phyloP scores from a whole-genome alignment of 2,888 invertebrate genomes.

The Kuschelorhynchus macadamiae region DNA sequence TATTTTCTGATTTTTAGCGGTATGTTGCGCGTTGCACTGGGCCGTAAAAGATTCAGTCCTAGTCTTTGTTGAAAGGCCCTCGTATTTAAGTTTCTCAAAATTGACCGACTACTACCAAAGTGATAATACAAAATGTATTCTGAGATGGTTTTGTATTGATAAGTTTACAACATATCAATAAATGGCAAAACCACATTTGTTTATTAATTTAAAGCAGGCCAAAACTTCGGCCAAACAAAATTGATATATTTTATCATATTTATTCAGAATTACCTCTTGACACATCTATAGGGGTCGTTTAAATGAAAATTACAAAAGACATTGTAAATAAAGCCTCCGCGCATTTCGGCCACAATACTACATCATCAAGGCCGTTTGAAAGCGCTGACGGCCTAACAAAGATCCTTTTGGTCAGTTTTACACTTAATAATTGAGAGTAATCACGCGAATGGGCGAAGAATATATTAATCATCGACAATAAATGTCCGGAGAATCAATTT shows the following conservation, averaged over 20 bases:
- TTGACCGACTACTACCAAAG: too few relatives aligned
- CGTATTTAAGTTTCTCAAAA: too few relatives aligned
- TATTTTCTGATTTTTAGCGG: too few relatives aligned
- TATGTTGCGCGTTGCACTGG: too few relatives aligned
- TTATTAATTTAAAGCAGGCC: too few relatives aligned
- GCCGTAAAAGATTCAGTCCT: too few relatives aligned
- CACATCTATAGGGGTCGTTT: conserved; percentile 14
- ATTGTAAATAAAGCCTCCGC: conserved; percentile 12
- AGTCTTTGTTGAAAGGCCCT: too few relatives aligned
- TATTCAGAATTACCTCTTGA: conserved; percentile 6
- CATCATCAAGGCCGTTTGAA: conserved; percentile 29
- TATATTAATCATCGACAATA: conserved; percentile 65
- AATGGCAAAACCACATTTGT: too few relatives aligned
- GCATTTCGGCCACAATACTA: conserved; percentile 22
- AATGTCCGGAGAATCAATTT: conserved; percentile 63
- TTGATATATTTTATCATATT: background rate
- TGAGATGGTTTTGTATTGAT: too few relatives aligned
- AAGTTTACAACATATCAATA: too few relatives aligned
- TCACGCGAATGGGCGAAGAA: conserved; percentile 44
- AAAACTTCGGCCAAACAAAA: too few relatives aligned
- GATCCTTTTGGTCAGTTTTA: conserved; percentile 37
- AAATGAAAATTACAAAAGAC: conserved; percentile 15
- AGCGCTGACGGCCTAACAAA: conserved; percentile 39
- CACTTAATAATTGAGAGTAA: conserved; percentile 48
- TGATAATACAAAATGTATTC: too few relatives aligned